Evolutionary conservation across 2,797 vertebrate species (phyloP).

Genomic region (Acridotheres tristis): DNA sequence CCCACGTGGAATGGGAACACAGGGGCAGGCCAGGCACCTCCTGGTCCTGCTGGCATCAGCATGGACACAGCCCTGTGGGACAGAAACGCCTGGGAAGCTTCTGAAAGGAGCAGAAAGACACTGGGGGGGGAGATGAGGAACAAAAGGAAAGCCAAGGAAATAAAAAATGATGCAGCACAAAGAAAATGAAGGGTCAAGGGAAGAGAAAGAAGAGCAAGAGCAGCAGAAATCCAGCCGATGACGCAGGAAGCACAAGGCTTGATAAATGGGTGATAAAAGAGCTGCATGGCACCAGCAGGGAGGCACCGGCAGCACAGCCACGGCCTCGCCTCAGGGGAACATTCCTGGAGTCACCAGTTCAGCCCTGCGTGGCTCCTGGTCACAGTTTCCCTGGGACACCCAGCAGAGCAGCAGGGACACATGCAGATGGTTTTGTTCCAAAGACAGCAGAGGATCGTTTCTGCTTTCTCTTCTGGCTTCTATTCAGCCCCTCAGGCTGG

Average conservation of each 20-base stretch:
- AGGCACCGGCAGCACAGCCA: accelerated
- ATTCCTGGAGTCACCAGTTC: accelerated
- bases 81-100: background rate
- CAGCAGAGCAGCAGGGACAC: background rate
- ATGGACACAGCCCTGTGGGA: accelerated
- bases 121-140: accelerated
- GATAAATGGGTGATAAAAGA: background rate
- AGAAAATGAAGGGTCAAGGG: background rate
- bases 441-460: background rate
- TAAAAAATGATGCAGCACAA: background rate
- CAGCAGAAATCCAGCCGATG: background rate
- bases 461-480: background rate
- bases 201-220: background rate
- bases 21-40: background rate
- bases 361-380: background rate
- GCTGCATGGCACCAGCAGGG: accelerated
- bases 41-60: background rate
- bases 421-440: background rate
- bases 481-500: background rate
- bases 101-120: background rate
- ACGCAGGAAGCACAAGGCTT: accelerated
- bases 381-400: background rate
- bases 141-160: background rate
- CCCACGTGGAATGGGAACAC: accelerated
- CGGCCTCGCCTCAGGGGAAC: accelerated